Conservation (phyloP, 2,888 invertebrate genomes). For the Acleris laterana region DNA sequence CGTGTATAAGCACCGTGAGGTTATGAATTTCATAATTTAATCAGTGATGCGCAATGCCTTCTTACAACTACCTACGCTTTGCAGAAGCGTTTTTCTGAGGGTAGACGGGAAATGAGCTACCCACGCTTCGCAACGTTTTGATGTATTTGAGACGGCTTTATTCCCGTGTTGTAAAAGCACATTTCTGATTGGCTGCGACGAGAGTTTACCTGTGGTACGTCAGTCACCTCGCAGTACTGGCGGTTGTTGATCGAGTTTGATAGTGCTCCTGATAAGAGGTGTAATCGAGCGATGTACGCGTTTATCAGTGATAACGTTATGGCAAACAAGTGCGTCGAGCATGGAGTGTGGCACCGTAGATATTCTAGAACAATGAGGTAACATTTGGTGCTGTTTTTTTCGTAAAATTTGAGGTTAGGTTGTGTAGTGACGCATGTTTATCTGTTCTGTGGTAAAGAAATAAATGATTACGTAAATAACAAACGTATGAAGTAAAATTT, state of each 20-base stretch:
- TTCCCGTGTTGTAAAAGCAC: neutral
- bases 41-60: neutral
- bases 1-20: too few species aligned
- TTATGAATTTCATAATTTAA: too few species aligned
- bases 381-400: slow-evolving; percentile 39
- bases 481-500: too few species aligned
- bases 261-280: slow-evolving; percentile 65
- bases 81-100: neutral
- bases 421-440: neutral
- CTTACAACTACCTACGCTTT: neutral
- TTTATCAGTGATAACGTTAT: slow-evolving; percentile 77
- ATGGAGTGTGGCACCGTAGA: slow-evolving; percentile 59
- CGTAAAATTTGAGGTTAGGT: slow-evolving; percentile 25
- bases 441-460: neutral
- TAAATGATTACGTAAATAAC: neutral
- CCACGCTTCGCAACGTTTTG: slow-evolving; percentile 2
- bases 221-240: slow-evolving; percentile 21
- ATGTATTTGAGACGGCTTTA: neutral
- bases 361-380: slow-evolving; percentile 68
- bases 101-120: slow-evolving; percentile 10
- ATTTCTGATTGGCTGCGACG: neutral
- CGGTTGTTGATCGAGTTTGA: slow-evolving; percentile 69
- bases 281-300: slow-evolving; percentile 76
- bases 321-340: slow-evolving; percentile 70
- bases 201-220: slow-evolving; percentile 8